Evolutionary conservation across 2,797 vertebrate genomes (phyloP), one percentile per base, ranked within the genome.

Genomic region (Holocentrus rufus): DNA sequence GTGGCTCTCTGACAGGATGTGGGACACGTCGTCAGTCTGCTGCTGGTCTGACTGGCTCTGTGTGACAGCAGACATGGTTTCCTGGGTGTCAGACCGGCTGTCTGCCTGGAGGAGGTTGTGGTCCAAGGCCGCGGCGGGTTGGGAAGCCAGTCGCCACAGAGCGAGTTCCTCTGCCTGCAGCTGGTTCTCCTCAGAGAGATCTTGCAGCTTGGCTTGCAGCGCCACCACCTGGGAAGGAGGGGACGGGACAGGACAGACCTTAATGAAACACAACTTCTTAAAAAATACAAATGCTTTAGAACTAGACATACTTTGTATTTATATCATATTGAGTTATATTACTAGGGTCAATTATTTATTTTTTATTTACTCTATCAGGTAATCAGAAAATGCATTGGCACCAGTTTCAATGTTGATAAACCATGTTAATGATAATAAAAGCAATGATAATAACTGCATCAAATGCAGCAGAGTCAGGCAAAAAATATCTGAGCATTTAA

Each of bases 91-190:
- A 62, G 46, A 23, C 36, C 23, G 46, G 31, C 49, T 47, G 4
- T 84, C 79, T 58, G 56, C 46, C 60, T 55, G 47, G 42, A 34
- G 39, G 59, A 14, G 59, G 18, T 56, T 20, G 18, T 65, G 73
- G 27, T 85, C 62, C 54, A 88, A 74, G 15, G 83, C 20, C 20
- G 83, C 80, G 44, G 78, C 46, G 22, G 89, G 69, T 17, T 84
- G 82, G 36, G 87, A 92, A 56, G 87, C 53, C 23, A 90, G 78
- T 76, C 88, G 92, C 94, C 93, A 95, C 27, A 94, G 5, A 15
- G 77, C 25, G 30, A 95, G 86, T 74, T 94, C 93, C 30, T 92
- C 85, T 0, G 86, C 80, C 74, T 94, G 93, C 60, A 86, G 82
- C 65, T 74, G 69, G 36, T 90, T 92, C 80, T 92, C 87, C 63